Evolutionary conservation across 2,888 invertebrate genomes (phyloP).

Genomic region (Homarus gammarus): DNA sequence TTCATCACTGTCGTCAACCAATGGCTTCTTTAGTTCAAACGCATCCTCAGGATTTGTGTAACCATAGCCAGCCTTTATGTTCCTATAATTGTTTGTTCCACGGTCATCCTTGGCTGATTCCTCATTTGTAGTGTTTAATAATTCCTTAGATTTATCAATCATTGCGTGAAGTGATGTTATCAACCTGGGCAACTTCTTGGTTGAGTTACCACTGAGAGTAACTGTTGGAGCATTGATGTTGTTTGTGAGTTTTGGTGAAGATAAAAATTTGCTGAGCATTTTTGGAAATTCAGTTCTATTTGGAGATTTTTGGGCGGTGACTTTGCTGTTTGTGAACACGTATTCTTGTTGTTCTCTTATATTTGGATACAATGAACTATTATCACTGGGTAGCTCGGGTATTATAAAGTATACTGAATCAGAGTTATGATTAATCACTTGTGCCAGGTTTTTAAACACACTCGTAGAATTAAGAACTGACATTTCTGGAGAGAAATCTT

Average conservation of each 20-base stretch:
- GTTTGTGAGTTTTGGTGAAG: neutral
- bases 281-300: neutral
- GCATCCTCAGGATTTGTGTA: neutral
- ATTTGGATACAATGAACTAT: no score
- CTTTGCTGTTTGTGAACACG: neutral
- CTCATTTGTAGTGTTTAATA: neutral
- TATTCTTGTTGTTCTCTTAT: neutral
- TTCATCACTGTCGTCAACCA: neutral
- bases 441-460: neutral
- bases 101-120: neutral
- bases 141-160: neutral
- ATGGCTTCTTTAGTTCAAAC: neutral
- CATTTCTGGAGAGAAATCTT: neutral
- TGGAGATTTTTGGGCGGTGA: neutral
- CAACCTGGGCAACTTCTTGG: neutral
- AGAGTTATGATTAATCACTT: neutral
- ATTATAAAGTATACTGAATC: neutral
- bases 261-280: neutral
- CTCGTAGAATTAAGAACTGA: neutral
- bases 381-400: neutral
- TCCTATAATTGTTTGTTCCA: neutral
- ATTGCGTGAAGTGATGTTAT: conserved; percentile 8
- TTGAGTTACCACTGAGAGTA: neutral
- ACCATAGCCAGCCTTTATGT: neutral
- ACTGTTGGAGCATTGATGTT: neutral